Evolutionary conservation across 2,797 vertebrate genomes (phyloP).

Genomic region (Gadopsis bispinosus): DNA sequence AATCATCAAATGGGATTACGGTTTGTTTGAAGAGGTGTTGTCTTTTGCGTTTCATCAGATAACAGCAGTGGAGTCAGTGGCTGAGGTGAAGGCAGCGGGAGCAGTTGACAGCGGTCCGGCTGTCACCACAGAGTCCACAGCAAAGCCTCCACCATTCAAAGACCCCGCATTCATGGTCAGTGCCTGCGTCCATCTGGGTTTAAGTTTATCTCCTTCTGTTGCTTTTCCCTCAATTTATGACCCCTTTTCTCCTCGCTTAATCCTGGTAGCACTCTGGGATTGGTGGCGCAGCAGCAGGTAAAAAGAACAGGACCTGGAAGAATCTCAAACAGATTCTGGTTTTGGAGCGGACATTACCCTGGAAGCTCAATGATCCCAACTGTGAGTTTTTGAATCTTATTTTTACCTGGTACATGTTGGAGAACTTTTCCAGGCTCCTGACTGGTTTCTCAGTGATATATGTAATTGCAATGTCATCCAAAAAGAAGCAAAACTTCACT

Average conservation of each 20-base stretch:
- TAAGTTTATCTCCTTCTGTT: background rate
- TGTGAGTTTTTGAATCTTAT: conserved; percentile 85
- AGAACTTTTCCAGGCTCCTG: too few relatives aligned
- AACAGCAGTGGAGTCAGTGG: conserved; percentile 77
- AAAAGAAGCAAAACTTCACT: background rate
- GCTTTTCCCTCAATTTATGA: background rate
- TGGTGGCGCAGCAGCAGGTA: conserved; percentile 95
- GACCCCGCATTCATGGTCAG: conserved; percentile 92
- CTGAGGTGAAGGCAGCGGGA: conserved; percentile 85
- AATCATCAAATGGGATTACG: background rate
- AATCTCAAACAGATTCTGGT: conserved; percentile 98
- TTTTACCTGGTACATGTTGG: background rate
- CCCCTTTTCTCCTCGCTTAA: background rate
- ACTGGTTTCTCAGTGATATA: background rate
- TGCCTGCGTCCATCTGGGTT: conserved; percentile 8
- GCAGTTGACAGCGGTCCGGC: conserved; percentile 80
- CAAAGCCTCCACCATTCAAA: conserved; percentile 92
- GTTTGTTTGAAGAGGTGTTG: conserved; percentile 1
- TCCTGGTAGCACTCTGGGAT: conserved; percentile 93
- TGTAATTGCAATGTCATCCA: background rate
- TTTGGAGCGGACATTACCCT: conserved; percentile 94
- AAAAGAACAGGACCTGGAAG: conserved; percentile 99
- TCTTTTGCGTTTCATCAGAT: conserved; percentile 71
- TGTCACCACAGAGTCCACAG: conserved; percentile 81
- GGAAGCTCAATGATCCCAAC: conserved; percentile 95